Conservation (phyloP, 2,113 vertebrate genomes). For the Anthoscopus minutus region DNA sequence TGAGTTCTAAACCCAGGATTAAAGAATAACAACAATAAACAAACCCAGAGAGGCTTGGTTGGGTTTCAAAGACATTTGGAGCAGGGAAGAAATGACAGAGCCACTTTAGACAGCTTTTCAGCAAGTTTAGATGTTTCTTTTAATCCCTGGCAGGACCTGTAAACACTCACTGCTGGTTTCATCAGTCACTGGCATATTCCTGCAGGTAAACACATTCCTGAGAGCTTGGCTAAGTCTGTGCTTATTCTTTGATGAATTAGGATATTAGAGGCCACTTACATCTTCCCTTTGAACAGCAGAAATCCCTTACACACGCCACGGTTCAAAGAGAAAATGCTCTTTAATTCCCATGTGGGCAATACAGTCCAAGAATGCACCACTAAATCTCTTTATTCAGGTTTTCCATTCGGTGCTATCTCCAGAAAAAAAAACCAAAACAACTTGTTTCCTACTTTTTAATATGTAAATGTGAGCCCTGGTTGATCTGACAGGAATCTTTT, state of each 20-base stretch:
- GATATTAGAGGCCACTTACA: conserved; percentile 13
- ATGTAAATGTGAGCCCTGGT: not conserved
- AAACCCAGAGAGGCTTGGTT: not conserved
- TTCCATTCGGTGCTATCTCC: not conserved
- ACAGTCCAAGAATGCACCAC: not conserved
- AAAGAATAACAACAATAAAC: not conserved
- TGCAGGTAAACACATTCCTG: conserved; percentile 46
- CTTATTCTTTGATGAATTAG: conserved; percentile 39
- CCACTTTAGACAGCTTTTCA: not conserved
- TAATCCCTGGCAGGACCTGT: conserved; percentile 5
- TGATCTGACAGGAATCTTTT: not conserved
- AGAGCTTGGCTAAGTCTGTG: conserved; percentile 8
- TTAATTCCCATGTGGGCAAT: not conserved
- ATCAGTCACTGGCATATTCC: not conserved
- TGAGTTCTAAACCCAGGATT: not conserved
- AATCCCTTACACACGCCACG: not conserved
- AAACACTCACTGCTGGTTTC: not conserved
- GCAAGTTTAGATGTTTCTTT: not conserved
- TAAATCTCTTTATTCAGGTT: conserved; percentile 20
- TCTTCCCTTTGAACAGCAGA: conserved; percentile 30
- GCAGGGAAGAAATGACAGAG: not conserved
- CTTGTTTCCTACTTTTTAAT: not conserved
- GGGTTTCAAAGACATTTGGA: conserved; percentile 1
- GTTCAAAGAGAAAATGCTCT: conserved; percentile 38
- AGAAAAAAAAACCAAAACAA: not conserved